These are phyloP conservation scores for Watsonalla cultraria DNA, from an alignment of 2,888 invertebrate species.

Conservation along the genomic window DNA sequence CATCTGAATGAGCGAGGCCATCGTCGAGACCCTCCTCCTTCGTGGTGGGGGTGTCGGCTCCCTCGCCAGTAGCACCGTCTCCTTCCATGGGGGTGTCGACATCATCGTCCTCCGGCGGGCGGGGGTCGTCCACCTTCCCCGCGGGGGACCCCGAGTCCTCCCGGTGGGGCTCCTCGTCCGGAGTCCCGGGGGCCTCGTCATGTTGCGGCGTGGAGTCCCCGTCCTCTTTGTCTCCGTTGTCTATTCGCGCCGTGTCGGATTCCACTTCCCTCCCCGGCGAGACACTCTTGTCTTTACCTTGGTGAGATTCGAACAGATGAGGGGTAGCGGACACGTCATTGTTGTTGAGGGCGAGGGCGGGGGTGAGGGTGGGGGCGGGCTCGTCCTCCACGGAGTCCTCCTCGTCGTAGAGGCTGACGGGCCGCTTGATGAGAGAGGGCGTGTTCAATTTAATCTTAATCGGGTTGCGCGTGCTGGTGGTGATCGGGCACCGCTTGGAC, in stretches of 20 bases:
- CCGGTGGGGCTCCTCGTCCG: neutral
- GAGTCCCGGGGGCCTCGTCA: neutral
- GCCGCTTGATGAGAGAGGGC: constrained; percentile 73
- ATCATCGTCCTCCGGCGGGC: no score
- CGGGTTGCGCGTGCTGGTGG: constrained; percentile 56
- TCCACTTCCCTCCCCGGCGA: neutral
- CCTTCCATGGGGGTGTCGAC: no score
- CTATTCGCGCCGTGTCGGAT: constrained; percentile 14
- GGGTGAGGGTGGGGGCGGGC: neutral
- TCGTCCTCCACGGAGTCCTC: constrained; percentile 39
- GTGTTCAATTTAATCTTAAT: constrained; percentile 65
- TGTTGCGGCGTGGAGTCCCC: constrained; percentile 6
- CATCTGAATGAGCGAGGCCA: no score
- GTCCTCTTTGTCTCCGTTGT: constrained; percentile 24
- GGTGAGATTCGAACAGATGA: neutral
- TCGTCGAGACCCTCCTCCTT: no score
- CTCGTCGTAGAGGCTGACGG: constrained; percentile 76
- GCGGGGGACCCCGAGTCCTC: no score
- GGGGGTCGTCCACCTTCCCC: no score
- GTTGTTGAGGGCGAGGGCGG: neutral
- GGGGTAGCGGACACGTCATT: neutral
- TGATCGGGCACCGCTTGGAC: constrained; percentile 60
- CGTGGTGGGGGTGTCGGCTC: no score
- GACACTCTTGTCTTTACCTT: constrained; percentile 6
- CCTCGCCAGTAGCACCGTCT: no score